phyloP scores from a whole-genome alignment of 2,797 vertebrate genomes.

The Neosilurus hyrtlii region DNA sequence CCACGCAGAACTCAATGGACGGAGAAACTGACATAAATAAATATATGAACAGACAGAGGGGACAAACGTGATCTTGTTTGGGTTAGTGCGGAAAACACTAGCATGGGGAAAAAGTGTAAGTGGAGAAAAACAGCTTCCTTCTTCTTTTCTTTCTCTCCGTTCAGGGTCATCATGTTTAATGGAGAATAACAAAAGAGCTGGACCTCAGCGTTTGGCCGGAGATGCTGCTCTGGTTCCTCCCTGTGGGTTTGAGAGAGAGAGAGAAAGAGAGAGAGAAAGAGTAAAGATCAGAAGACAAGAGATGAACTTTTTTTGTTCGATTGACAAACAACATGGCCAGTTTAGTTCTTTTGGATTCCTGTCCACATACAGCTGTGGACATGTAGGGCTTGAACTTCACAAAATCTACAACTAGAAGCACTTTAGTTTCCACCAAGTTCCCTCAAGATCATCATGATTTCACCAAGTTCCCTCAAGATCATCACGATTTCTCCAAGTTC shows the following conservation, averaged over 20 bases:
- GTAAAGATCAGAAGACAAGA: not conserved
- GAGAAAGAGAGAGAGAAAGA: conserved; percentile 23
- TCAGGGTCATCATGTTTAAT: conserved; percentile 61
- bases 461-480: no score
- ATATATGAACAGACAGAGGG: not conserved
- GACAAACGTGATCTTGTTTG: conserved; percentile 47
- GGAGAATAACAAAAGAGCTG: conserved; percentile 35
- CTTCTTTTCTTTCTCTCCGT: conserved; percentile 58
- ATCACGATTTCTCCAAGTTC: no score
- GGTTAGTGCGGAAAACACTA: conserved; percentile 68
- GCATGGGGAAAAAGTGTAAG: conserved; percentile 55
- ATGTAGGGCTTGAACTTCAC: not conserved
- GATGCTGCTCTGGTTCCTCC: conserved; percentile 90
- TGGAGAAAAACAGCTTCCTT: conserved; percentile 59
- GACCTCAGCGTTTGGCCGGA: conserved; percentile 88
- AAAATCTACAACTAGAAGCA: not conserved
- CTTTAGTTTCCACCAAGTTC: no score
- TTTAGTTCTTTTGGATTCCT: not conserved
- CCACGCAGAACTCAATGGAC: not conserved
- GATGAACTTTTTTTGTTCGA: not conserved
- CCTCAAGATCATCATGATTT: no score
- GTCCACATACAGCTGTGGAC: not conserved
- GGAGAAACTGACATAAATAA: not conserved
- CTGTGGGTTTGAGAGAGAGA: conserved; percentile 42
- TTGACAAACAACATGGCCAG: not conserved